These are phyloP conservation scores for Thryonomys swinderianus DNA, from an alignment of 2,113 vertebrate genomes.

Conservation along the genomic window DNA sequence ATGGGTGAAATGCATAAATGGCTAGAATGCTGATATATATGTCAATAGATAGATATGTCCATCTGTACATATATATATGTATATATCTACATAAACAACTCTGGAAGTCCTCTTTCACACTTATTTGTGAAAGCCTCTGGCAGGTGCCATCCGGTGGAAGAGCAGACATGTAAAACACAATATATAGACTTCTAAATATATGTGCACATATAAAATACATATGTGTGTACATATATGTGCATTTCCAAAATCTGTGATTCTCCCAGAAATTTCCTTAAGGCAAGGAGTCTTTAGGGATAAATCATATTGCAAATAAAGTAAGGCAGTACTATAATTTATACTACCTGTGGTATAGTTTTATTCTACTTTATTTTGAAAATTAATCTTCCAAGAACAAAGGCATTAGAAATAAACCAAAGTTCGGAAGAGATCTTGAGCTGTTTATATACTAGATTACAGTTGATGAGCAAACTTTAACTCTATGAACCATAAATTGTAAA, in stretches of 20 bases:
- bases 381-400: not conserved
- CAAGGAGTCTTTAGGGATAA: not conserved
- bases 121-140: too few relatives aligned
- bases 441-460: too few relatives aligned
- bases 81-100: too few relatives aligned
- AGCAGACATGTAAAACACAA: too few relatives aligned
- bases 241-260: not conserved
- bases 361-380: not conserved
- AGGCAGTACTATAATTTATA: not conserved
- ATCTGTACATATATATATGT: not conserved
- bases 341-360: not conserved
- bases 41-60: not conserved
- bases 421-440: not conserved
- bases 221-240: not conserved
- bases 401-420: not conserved
- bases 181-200: too few relatives aligned
- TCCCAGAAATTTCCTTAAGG: not conserved
- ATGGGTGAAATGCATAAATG: not conserved
- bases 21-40: not conserved
- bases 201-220: not conserved
- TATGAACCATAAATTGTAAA: conserved; percentile 11
- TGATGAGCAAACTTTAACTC: not conserved
- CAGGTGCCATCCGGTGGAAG: too few relatives aligned
- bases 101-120: too few relatives aligned
- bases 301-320: not conserved